Conservation (phyloP, 2,888 invertebrate species). For the Phyto melanocephala region DNA sequence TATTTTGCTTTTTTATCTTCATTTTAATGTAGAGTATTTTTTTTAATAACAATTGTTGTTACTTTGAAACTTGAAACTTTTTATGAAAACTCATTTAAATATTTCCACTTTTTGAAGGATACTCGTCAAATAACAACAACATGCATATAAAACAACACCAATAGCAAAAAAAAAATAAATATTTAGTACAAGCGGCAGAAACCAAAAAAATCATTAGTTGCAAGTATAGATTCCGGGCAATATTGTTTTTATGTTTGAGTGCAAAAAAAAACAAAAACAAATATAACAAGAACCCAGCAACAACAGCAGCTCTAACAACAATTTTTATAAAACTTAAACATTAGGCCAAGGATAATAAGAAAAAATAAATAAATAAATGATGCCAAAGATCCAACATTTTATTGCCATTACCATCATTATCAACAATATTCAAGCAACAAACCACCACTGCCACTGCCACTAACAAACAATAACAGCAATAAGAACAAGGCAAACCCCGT, state of each 20-base stretch:
- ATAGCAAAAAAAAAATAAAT: neutral
- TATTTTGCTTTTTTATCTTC: neutral
- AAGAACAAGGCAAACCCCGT: neutral
- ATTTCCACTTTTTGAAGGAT: conserved; percentile 39
- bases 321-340: conserved; percentile 35
- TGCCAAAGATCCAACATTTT: conserved; percentile 43
- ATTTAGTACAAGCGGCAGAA: conserved; percentile 2
- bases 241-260: conserved; percentile 20
- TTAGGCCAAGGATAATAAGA: conserved; percentile 52
- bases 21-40: no score
- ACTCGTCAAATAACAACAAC: conserved; percentile 11
- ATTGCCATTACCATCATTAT: conserved; percentile 44
- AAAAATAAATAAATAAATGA: conserved; percentile 12
- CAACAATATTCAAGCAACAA: neutral
- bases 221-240: conserved; percentile 46
- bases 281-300: neutral
- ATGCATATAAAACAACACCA: neutral
- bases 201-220: conserved; percentile 28
- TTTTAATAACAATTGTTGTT: conserved; percentile 53
- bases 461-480: conserved; percentile 3
- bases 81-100: conserved; percentile 59
- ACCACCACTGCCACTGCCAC: conserved; percentile 5
- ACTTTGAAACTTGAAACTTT: conserved; percentile 55
- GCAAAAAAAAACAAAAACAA: neutral
- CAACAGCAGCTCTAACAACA: conserved; percentile 6